A percentile compares a stretch with the other conserved stretches of the same genome.
Conservation (phyloP, 2,888 invertebrate species). For the Colletes collaris region DNA sequence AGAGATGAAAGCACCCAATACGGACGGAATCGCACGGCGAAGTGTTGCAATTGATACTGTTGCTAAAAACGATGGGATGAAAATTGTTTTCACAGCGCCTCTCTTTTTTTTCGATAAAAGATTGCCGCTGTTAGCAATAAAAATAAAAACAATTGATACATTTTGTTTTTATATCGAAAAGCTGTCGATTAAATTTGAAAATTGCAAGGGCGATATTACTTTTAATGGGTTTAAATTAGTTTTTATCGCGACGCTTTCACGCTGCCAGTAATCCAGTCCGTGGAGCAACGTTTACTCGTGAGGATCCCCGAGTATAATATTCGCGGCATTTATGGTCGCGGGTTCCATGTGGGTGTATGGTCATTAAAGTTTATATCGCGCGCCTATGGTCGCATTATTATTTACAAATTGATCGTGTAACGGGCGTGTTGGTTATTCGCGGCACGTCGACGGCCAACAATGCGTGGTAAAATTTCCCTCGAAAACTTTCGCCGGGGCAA, state of each 20-base stretch:
- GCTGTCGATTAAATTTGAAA: too few species aligned
- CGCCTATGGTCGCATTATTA: conserved; percentile 21
- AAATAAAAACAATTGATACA: background rate
- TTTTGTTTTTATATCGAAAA: too few species aligned
- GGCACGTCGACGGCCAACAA: background rate
- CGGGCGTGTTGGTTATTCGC: conserved; percentile 4
- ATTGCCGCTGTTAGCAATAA: background rate
- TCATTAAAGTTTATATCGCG: conserved; percentile 22
- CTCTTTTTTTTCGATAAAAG: background rate
- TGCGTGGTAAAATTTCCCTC: conserved; percentile 5
- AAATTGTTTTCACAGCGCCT: conserved; percentile 9
- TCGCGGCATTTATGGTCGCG: conserved; percentile 2
- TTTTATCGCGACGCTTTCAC: too few species aligned
- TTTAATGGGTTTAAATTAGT: too few species aligned
- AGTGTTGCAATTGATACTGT: conserved; percentile 29
- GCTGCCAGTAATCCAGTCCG: background rate
- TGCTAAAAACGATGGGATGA: conserved; percentile 11
- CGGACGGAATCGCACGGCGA: background rate
- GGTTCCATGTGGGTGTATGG: conserved; percentile 25
- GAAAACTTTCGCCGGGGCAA: conserved; percentile 19
- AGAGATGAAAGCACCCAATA: conserved; percentile 33
- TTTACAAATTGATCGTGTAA: conserved; percentile 37
- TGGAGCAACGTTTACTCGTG: background rate
- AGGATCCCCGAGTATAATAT: conserved; percentile 1
- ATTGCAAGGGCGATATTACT: too few species aligned